Evolutionary conservation across 1,140 invertebrate species (phyloP).

Genomic region (Alviniconcha marisindica): DNA sequence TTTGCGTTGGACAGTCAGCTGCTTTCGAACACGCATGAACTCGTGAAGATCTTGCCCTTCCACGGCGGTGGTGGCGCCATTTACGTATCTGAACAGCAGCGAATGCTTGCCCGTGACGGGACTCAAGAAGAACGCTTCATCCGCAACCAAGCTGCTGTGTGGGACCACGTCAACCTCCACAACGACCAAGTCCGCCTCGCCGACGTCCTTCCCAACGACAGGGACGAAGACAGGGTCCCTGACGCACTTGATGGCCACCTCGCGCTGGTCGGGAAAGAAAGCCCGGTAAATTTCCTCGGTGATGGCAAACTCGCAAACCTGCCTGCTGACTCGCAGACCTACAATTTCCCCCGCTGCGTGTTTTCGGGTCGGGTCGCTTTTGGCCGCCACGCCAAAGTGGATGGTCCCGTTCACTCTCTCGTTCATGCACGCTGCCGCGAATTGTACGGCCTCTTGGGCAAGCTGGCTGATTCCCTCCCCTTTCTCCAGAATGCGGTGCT

Average conservation of each 20-base stretch:
- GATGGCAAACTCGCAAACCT: conserved; percentile 32
- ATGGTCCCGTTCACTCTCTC: conserved; percentile 52
- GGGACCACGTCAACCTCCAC: conserved; percentile 50
- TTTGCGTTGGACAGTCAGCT: conserved; percentile 18
- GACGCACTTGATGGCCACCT: conserved; percentile 37
- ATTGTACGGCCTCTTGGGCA: conserved; percentile 38
- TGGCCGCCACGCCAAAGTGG: conserved; percentile 46
- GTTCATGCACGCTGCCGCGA: conserved; percentile 53
- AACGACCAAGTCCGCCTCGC: conserved; percentile 31
- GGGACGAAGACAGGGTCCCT: conserved; percentile 46
- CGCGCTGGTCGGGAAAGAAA: conserved; percentile 32
- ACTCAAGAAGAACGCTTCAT: conserved; percentile 35
- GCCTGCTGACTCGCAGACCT: conserved; percentile 27
- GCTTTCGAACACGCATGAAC: conserved; percentile 29
- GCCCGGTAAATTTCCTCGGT: conserved; percentile 23
- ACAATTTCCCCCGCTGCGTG: conserved; percentile 19
- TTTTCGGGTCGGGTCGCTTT: not conserved
- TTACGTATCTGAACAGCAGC: conserved; percentile 18
- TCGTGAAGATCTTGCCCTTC: conserved; percentile 1
- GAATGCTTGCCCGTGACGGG: conserved; percentile 6
- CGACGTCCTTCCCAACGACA: conserved; percentile 31
- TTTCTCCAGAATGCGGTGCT: conserved; percentile 17
- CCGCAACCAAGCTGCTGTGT: not conserved
- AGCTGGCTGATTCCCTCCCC: conserved; percentile 23
- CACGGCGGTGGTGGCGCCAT: conserved; percentile 6